phyloP scores from a whole-genome alignment of 2,888 invertebrate genomes.

The Pseudoips prasinana region DNA sequence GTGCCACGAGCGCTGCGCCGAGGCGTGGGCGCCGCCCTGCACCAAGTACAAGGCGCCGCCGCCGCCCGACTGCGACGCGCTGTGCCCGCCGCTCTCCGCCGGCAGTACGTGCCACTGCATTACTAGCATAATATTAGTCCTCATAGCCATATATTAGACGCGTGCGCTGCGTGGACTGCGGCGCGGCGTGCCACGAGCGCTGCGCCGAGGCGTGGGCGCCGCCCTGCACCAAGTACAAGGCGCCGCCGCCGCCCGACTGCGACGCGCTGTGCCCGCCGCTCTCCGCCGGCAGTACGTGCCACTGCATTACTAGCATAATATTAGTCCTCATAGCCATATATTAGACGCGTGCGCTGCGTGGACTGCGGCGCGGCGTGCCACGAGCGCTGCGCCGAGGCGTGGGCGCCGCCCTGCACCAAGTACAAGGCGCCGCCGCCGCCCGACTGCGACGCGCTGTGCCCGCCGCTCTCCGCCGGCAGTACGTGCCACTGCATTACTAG shows the following conservation, averaged over 20 bases:
- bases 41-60: conserved; percentile 86
- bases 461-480: background rate
- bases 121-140: no score
- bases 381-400: conserved; percentile 40
- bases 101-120: no score
- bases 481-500: no score
- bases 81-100: background rate
- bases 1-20: background rate
- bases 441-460: background rate
- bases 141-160: no score
- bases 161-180: no score
- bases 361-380: no score
- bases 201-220: background rate
- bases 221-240: conserved; percentile 6
- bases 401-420: conserved; percentile 40
- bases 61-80: conserved; percentile 89
- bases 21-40: conserved; percentile 50
- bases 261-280: background rate
- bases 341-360: no score
- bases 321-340: no score
- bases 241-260: conserved; percentile 54
- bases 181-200: background rate
- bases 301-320: no score
- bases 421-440: background rate
- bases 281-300: background rate